Evolutionary conservation across 1,140 invertebrate species (phyloP), one percentile per base, ranked within the genome.

Genomic region (Melipona quadrifasciata): DNA sequence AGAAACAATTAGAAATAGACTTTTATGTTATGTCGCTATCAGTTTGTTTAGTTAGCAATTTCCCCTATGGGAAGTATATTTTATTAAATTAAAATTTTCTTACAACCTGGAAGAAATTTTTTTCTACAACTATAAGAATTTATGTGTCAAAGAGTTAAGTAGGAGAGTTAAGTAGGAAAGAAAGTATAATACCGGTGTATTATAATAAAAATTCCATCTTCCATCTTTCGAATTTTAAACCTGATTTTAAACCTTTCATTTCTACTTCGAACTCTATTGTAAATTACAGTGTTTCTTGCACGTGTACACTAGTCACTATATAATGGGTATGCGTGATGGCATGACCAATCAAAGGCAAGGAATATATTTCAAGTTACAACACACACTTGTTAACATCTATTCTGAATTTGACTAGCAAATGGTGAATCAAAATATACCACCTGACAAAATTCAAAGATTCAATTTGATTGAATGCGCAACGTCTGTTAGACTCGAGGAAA

Each of bases 401-500:
- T 71, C 14, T 16, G 0, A n/a, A 71, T 1, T 34, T 39, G 11
- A 24, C 34, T 39, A 19, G 3, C n/a, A 47, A 17, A 55, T 55
- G 21, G 4, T 17, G 8, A 19, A 53, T 8, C 64, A 17, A 79
- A 68, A 3, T 17, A 14, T 31, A 47, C 17, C 24, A 34, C 34
- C 14, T 17, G 34, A 65, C 24, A 34, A 76, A 76, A 77, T 76
- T 58, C n/a, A 55, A 68, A 34, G 31, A 68, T 47, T 74, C 3
- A 8, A 5, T 19, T 14, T 8, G 31, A 47, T 19, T 5, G 31
- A 27, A 57, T 57, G 24, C 27, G 47, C 8, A 61, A 74, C 27
- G 21, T 6, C 3, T 8, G 24, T 47, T 67, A 10, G 24, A 34
- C 47, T 10, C 51, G 12, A 0, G 72, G 14, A 21, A n/a, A 14